Conservation (phyloP, 2,797 vertebrate species). For the Neosilurus hyrtlii region DNA sequence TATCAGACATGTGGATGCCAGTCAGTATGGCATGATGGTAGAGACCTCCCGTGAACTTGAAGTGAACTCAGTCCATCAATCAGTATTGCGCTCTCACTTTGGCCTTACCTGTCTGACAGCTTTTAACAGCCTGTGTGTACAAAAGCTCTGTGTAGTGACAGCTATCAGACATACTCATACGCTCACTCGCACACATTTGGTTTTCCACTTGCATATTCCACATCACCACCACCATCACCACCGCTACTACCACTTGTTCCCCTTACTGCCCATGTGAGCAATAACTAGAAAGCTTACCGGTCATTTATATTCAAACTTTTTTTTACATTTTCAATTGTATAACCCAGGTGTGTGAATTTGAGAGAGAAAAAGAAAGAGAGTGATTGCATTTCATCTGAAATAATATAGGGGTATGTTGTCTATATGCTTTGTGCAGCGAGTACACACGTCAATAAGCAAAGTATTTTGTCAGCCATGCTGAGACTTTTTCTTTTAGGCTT, state of each 20-base stretch:
- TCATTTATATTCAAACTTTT: slow-evolving; percentile 12
- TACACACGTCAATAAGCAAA: slow-evolving; percentile 4
- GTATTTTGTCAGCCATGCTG: slow-evolving; percentile 23
- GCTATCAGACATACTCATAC: slow-evolving; percentile 55
- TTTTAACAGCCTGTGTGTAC: slow-evolving; percentile 63
- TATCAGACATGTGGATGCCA: slow-evolving; percentile 69
- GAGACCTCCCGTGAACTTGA: slow-evolving; percentile 77
- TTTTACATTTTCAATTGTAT: slow-evolving; percentile 19
- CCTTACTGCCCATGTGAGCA: slow-evolving; percentile 13
- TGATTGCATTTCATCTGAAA: slow-evolving; percentile 12
- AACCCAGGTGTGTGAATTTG: slow-evolving; percentile 25
- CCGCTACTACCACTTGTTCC: slow-evolving; percentile 14
- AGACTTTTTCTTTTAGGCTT: slow-evolving; percentile 9
- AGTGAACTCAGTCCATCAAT: slow-evolving; percentile 76
- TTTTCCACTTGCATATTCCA: slow-evolving; percentile 35
- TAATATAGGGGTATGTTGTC: slow-evolving; percentile 35
- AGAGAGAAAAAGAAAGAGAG: background rate
- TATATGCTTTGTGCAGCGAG: slow-evolving; percentile 18
- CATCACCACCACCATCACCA: slow-evolving; percentile 6
- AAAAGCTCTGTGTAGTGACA: slow-evolving; percentile 59
- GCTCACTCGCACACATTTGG: slow-evolving; percentile 12
- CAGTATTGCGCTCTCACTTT: slow-evolving; percentile 68
- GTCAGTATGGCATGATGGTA: slow-evolving; percentile 69
- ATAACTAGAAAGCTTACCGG: slow-evolving; percentile 13
- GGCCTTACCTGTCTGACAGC: slow-evolving; percentile 73